Percentiles rank a stretch among this genome's conserved stretches.
phyloP scores from a whole-genome alignment of 2,797 vertebrate species.

The Pygocentrus nattereri region DNA sequence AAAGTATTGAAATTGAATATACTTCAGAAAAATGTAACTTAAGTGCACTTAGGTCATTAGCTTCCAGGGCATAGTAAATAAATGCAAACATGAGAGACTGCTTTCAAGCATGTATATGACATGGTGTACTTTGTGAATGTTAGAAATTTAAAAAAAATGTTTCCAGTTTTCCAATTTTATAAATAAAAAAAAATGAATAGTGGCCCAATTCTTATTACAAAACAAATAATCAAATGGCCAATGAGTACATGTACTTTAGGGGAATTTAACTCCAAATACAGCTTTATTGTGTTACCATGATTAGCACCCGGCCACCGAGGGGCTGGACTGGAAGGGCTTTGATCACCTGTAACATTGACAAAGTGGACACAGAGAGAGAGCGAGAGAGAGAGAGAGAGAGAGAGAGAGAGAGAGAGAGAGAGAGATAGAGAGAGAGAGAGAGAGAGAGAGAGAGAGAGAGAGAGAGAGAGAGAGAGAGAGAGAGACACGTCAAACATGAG shows the following conservation, averaged over 20 bases:
- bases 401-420: slow-evolving; percentile 57
- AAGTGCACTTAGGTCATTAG: no score
- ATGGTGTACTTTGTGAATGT: not conserved
- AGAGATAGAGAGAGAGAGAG: slow-evolving; percentile 25
- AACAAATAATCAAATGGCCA: not conserved
- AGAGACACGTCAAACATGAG: slow-evolving; percentile 68
- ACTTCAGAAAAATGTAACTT: no score
- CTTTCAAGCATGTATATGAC: no score
- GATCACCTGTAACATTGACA: slow-evolving; percentile 81
- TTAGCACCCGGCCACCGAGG: slow-evolving; percentile 83
- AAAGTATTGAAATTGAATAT: no score
- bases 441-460: slow-evolving; percentile 28
- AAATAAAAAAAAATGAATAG: not conserved
- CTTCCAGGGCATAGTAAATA: no score
- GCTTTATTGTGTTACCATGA: slow-evolving; percentile 82
- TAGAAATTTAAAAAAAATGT: no score
- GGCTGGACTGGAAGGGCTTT: slow-evolving; percentile 82
- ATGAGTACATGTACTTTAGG: not conserved
- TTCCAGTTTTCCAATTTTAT: not conserved
- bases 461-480: slow-evolving; percentile 15
- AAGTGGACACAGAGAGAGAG: slow-evolving; percentile 49
- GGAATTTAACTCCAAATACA: slow-evolving; percentile 62
- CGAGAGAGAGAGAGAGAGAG: slow-evolving; percentile 51
- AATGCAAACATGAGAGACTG: no score
- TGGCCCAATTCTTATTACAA: not conserved